Percentiles rank a stretch among this genome's conserved stretches.
These are phyloP conservation scores for Tiliacea citrago DNA, from an alignment of 2,888 invertebrate genomes.

Conservation along the genomic window DNA sequence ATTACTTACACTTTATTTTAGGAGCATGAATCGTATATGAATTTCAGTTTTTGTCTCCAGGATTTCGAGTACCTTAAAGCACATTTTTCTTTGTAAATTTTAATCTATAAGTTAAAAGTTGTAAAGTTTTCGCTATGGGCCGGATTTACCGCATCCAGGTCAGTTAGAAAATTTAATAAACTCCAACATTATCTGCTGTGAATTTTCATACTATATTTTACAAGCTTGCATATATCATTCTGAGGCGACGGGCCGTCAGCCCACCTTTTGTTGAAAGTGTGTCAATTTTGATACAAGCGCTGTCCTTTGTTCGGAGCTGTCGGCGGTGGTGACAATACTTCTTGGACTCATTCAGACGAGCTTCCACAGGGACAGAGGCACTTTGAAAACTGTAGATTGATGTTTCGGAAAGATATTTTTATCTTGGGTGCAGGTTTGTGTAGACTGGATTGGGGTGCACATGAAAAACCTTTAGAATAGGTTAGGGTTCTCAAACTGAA, in stretches of 20 bases:
- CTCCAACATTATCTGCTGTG: conserved; percentile 22
- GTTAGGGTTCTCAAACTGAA: neutral
- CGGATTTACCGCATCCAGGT: conserved; percentile 5
- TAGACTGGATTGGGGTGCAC: neutral
- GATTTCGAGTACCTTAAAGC: neutral
- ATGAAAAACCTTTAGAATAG: neutral
- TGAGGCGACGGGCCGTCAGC: conserved; percentile 29
- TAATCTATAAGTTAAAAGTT: neutral
- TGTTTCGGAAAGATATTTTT: conserved; percentile 53
- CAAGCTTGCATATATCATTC: conserved; percentile 36
- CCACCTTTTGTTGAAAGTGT: conserved; percentile 61
- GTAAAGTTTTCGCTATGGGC: neutral
- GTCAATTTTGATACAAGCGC: conserved; percentile 66
- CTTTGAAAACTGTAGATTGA: conserved; percentile 52
- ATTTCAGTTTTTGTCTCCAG: neutral
- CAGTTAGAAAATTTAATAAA: conserved; percentile 28
- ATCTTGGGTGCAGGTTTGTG: conserved; percentile 11
- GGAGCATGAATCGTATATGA: neutral
- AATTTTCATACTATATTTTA: conserved; percentile 30
- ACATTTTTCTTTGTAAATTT: neutral
- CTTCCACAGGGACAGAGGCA: conserved; percentile 29
- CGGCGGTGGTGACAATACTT: conserved; percentile 45
- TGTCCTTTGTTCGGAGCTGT: conserved; percentile 53
- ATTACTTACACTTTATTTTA: neutral
- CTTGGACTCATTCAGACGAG: conserved; percentile 47